A percentile compares a stretch with the other conserved stretches of the same genome.
Evolutionary conservation across 2,113 vertebrate genomes (phyloP).

Genomic region (Pagrus major): DNA sequence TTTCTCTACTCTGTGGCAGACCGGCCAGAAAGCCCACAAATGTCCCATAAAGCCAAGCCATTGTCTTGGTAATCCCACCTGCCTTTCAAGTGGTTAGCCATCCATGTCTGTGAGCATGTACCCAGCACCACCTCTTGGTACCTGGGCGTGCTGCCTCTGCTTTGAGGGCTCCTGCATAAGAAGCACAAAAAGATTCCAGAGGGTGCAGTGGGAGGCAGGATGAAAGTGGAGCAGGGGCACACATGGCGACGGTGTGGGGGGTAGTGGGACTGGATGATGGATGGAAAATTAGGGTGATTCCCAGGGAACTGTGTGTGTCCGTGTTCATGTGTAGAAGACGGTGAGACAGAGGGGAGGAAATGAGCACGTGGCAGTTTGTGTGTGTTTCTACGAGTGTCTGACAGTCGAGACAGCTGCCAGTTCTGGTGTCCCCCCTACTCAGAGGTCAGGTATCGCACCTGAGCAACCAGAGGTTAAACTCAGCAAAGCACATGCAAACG

Average conservation of each 20-base stretch:
- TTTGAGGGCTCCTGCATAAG: constrained; percentile 19
- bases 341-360: constrained; percentile 32
- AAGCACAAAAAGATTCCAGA: constrained; percentile 26
- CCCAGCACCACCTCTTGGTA: constrained; percentile 5
- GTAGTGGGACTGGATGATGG: constrained; percentile 47
- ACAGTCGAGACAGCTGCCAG: constrained; percentile 33
- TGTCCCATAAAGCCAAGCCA: constrained; percentile 48
- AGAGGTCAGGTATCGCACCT: constrained; percentile 50
- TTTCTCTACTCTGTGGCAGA: constrained; percentile 16
- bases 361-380: constrained; percentile 11
- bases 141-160: constrained; percentile 35
- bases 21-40: constrained; percentile 35
- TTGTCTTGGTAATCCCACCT: constrained; percentile 52
- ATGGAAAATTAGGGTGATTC: constrained; percentile 69
- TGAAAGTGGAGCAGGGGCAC: constrained; percentile 71
- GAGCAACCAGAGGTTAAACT: constrained; percentile 35
- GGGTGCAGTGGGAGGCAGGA: constrained; percentile 37
- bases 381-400: constrained; percentile 1
- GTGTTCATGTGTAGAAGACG: constrained; percentile 18
- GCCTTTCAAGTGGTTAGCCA: constrained; percentile 59
- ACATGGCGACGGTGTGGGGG: neutral
- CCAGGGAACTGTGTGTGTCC: constrained; percentile 32
- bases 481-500: constrained; percentile 16
- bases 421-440: constrained; percentile 27
- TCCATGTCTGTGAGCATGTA: constrained; percentile 64